Evolutionary conservation across 2,113 vertebrate genomes (phyloP), one percentile per base, ranked within the genome.

Genomic region (Xenopus laevis): DNA sequence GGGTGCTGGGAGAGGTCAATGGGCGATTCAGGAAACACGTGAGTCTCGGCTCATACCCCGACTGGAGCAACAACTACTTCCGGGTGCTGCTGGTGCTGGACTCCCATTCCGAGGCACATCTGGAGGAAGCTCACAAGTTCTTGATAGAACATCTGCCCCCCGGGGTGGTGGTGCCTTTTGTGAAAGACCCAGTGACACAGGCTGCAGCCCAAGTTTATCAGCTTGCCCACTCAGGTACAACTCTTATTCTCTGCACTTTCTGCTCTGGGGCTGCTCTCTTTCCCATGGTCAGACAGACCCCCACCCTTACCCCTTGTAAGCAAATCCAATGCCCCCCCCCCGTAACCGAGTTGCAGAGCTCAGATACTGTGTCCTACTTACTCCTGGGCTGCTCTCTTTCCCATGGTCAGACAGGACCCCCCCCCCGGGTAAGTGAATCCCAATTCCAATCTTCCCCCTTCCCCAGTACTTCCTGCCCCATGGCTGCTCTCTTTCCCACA

Each of bases 51-150:
- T 99, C 97, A 17, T 99, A 99, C 81, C 97, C 97, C 0, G 94
- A 98, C 83, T 98, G 96, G 96, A 72, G 86, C 68, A 97, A 87
- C 74, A 99, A 99, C 83, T 99, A 98, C 75, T 92, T 95, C 77
- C 87, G 89, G 0, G 96, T 99, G 71, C 90, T 93, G 80, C 87
- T 98, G 83, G 93, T 92, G 0, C 82, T 99, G 86, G 96, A 98
- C 79, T 92, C 95, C 0, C 84, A 96, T 60, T 93, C 92, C 0
- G 83, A 90, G 46, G 82, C 75, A 4, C 84, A 90, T 5, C 84
- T 97, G 84, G 91, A 96, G 67, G 87, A 87, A 59, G 92, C 93
- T 0, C 64, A 86, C 21, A 10, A 75, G 2, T 94, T 91, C 84
- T 83, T 99, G 80, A 67, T 91, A 1, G 84, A 89, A 11, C 82